Conservation (phyloP, 2,888 invertebrate species). For the Machimus atricapillus region DNA sequence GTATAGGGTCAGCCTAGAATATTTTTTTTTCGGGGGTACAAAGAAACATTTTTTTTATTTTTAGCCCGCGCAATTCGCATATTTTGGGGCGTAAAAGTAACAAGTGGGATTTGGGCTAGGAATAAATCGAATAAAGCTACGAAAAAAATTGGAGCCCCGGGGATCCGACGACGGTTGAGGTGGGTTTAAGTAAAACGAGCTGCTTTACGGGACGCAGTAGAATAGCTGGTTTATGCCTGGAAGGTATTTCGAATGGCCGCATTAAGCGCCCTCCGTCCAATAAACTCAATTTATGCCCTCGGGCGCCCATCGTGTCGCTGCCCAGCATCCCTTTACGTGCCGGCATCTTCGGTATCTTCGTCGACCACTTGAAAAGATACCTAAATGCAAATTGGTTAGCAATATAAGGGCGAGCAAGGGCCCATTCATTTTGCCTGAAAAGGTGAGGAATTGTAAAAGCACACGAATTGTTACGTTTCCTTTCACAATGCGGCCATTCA, state of each 20-base stretch:
- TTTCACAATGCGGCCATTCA: neutral
- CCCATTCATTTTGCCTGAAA: neutral
- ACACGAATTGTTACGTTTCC: neutral
- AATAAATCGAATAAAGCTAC: neutral
- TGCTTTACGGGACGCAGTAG: neutral
- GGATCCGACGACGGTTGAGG: neutral
- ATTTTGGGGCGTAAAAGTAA: neutral
- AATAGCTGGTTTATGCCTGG: neutral
- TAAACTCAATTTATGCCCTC: neutral
- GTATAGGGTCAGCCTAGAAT: neutral
- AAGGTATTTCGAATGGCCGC: neutral
- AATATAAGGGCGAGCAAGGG: neutral
- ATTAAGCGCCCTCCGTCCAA: neutral
- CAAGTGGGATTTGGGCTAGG: neutral
- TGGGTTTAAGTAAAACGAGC: neutral
- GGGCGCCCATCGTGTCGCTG: neutral
- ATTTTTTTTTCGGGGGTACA: neutral
- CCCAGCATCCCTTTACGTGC: neutral
- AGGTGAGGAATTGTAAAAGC: neutral
- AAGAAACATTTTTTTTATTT: neutral
- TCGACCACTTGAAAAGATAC: neutral
- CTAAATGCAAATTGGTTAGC: neutral
- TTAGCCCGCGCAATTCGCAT: neutral
- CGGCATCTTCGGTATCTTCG: neutral
- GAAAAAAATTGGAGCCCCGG: neutral